Base-by-base conservation (phyloP, 2,888 invertebrate genomes). In the Chromoteleia sp. region DNA sequence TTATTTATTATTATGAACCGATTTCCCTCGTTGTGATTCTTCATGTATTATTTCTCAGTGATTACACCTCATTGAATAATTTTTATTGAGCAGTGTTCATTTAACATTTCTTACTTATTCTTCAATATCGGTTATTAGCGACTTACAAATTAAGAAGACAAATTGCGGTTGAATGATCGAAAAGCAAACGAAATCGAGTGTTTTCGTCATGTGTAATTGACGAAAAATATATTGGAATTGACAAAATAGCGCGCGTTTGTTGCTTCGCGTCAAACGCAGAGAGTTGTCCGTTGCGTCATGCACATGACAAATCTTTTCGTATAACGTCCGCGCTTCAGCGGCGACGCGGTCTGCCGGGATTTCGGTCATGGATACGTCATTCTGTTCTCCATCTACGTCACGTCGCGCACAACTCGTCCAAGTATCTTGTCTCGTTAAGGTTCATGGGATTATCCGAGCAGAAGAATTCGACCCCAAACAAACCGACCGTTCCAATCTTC, bases 371-470 rank as follows among this genome's bases (percentile, higher is more conserved):
- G 45, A 63, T 73, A 54, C 50, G 39, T 7, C 14, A 15, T 8
- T 17, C 30, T 41, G 8, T 45, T 74, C 36, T 74, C 65, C 45
- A 74, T 56, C 54, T 56, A 25, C 48, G 29, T 74, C 74, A 74
- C 74, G 65, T 65, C 48, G 63, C 52, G 30, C 36, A 56, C 65
- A 74, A 65, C 52, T 73, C 71, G 71, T 48, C 74, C 63, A 54
- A 63, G 56, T 65, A 74, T 56, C 54, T 56, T 54, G 30, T 19
- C 56, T 74, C 74, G 74, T 65, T 74, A 74, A 74, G 56, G 56
- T 39, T 54, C 65, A 39, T 21, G 45, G 33, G 45, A 56, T 74
- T 48, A 56, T 14, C n/a, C 56, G 41, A 36, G 52, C 8, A 19
- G 25, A 56, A 45, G 19, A 74, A 56, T 65, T 54, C 30, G 21